Evolutionary conservation across 2,888 invertebrate genomes (phyloP).

Genomic region (Ormyrus pomaceus): DNA sequence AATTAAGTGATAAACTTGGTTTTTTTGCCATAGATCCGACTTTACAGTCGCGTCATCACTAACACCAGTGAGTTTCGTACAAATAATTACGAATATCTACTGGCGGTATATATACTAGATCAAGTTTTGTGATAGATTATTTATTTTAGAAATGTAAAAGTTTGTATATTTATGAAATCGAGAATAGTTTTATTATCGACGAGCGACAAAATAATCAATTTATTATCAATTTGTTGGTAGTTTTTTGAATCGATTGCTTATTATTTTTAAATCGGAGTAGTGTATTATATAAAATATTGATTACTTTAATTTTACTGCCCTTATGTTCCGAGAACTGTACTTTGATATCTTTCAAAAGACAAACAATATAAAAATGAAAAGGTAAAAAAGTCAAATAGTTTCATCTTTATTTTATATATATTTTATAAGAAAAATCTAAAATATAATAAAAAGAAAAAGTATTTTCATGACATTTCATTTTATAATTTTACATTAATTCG

Average conservation of each 20-base stretch:
- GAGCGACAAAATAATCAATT: slow-evolving; percentile 2
- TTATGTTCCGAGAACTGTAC: no score
- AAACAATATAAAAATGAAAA: no score
- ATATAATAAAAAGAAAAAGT: no score
- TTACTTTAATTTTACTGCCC: neutral
- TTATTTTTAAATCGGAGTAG: neutral
- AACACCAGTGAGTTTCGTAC: slow-evolving; percentile 17
- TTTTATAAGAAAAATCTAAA: no score
- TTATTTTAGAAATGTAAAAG: slow-evolving; percentile 70
- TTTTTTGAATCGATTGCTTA: neutral
- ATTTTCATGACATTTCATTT: no score
- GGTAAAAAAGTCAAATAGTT: no score
- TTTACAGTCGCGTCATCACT: slow-evolving; percentile 15
- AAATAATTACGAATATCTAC: slow-evolving; percentile 47
- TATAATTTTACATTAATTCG: neutral
- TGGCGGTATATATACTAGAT: slow-evolving; percentile 59
- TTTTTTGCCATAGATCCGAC: slow-evolving; percentile 37
- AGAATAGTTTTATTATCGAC: slow-evolving; percentile 33
- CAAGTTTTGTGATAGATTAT: slow-evolving; percentile 74
- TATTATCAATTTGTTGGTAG: slow-evolving; percentile 4
- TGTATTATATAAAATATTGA: neutral
- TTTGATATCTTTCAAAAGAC: no score
- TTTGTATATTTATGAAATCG: slow-evolving; percentile 60
- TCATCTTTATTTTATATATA: no score
- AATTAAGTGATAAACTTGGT: slow-evolving; percentile 34